Base-by-base conservation (phyloP, 2,113 vertebrate genomes). In the Rhodinocichla rosea region DNA sequence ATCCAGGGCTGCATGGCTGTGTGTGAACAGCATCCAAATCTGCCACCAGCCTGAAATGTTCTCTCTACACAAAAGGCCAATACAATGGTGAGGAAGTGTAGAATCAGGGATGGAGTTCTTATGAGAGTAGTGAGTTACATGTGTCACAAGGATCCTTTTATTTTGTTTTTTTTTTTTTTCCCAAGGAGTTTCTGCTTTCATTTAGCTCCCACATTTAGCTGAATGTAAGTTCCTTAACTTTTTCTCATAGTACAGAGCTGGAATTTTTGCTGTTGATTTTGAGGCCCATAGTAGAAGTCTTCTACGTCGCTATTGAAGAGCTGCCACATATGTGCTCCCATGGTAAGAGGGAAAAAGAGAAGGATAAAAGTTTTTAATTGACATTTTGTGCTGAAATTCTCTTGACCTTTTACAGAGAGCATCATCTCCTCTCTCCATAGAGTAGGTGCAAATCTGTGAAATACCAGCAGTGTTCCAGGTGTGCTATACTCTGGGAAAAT, bases 11-110 rank as follows among this genome's bases (percentile, higher is more conserved):
- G 63, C 3, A 0, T 15, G 47, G 67, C 53, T 32, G 1, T 53
- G 30, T 95, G 80, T 97, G 86, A 95, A 32, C 65, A 80, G 80
- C 77, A 63, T 87, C 88, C 40, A 65, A 63, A 77, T 93, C 73
- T 80, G 49, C 70, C 52, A 70, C 83, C 77, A 32, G 63, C 71
- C 90, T 91, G 74, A 95, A 92, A 95, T 71, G 62, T 45, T 81
- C 59, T 83, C 71, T 81, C 85, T 67, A 47, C 26, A 79, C 64
- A 67, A 85, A 92, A 94, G 81, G 67, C 59, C 74, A 90, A 35
- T 57, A 56, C 73, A 92, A 70, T 55, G 60, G 40, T 64, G n/a
- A 81, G 50, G 53, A 96, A 97, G 95, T 60, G 78, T 19, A 70
- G 74, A 92, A 92, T 89, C 57, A 56, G 59, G 65, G 35, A 88